Evolutionary conservation across 2,113 vertebrate species (phyloP).

Genomic region (Gambusia holbrooki): DNA sequence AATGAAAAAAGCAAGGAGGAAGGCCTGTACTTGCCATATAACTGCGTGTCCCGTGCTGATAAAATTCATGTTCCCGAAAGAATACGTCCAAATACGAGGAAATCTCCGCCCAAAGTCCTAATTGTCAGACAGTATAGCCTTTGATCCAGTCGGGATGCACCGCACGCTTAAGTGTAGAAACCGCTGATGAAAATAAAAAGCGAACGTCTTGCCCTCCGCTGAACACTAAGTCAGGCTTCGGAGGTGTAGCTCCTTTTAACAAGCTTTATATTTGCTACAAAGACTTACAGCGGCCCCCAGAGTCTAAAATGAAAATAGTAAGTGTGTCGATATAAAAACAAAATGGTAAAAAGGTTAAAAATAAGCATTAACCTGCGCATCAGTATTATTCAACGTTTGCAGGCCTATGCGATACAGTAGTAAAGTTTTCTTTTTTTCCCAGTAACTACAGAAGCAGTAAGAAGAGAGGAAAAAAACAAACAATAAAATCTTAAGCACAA

Average conservation of each 20-base stretch:
- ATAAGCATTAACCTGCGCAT: background rate
- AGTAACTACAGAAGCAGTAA: too few relatives aligned
- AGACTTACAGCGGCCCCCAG: conserved; percentile 64
- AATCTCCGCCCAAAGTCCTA: fast-evolving
- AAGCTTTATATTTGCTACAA: background rate
- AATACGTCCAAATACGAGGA: background rate
- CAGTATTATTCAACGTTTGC: too few relatives aligned
- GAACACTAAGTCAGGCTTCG: background rate
- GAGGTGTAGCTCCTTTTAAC: conserved; percentile 8
- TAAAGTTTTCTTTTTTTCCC: too few relatives aligned
- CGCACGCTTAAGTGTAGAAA: background rate
- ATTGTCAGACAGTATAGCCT: background rate
- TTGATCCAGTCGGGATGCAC: conserved; percentile 11
- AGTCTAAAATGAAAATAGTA: conserved; percentile 38
- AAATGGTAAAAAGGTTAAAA: background rate
- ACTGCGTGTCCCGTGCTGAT: background rate
- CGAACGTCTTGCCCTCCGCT: background rate
- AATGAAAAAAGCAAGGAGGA: conserved; percentile 44
- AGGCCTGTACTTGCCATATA: conserved; percentile 59
- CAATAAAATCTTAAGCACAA: too few relatives aligned
- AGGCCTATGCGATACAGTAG: too few relatives aligned
- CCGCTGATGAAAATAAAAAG: background rate
- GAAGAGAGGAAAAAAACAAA: too few relatives aligned
- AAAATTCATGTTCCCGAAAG: conserved; percentile 8
- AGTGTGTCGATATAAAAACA: background rate